These are phyloP conservation scores for Megalurothrips usitatus DNA, from an alignment of 2,888 invertebrate genomes.

Conservation along the genomic window DNA sequence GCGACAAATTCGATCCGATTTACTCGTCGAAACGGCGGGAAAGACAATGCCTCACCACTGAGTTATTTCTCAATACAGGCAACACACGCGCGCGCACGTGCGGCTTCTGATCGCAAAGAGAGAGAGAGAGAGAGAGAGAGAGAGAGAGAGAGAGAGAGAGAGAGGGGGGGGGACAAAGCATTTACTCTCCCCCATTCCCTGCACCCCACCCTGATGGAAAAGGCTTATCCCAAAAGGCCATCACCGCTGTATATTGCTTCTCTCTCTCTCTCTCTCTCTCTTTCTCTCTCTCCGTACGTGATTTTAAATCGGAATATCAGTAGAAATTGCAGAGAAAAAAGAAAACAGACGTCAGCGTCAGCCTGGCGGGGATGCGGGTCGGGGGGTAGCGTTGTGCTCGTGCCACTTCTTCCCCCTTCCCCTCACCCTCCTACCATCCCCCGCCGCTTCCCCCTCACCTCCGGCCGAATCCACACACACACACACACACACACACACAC, in stretches of 20 bases:
- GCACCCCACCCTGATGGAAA: background rate
- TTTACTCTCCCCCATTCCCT: background rate
- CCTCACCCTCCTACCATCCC: background rate
- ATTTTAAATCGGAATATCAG: background rate
- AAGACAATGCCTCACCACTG: background rate
- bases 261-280: background rate
- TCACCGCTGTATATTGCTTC: background rate
- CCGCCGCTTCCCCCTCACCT: background rate
- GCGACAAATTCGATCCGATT: slow-evolving; percentile 13
- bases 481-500: background rate
- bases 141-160: background rate
- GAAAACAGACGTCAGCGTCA: background rate
- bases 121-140: too few relatives aligned
- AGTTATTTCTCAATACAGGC: slow-evolving; percentile 14
- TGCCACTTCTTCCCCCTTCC: background rate
- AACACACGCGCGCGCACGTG: background rate
- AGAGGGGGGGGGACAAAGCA: background rate
- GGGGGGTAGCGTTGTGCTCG: background rate
- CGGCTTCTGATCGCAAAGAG: background rate
- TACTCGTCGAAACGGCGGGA: background rate
- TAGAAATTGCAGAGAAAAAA: background rate
- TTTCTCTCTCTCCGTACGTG: background rate
- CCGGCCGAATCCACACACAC: background rate
- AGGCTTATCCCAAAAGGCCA: slow-evolving; percentile 24
- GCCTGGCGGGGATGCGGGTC: slow-evolving; percentile 9